Conservation (phyloP, 2,797 vertebrate species). For the Falco biarmicus region DNA sequence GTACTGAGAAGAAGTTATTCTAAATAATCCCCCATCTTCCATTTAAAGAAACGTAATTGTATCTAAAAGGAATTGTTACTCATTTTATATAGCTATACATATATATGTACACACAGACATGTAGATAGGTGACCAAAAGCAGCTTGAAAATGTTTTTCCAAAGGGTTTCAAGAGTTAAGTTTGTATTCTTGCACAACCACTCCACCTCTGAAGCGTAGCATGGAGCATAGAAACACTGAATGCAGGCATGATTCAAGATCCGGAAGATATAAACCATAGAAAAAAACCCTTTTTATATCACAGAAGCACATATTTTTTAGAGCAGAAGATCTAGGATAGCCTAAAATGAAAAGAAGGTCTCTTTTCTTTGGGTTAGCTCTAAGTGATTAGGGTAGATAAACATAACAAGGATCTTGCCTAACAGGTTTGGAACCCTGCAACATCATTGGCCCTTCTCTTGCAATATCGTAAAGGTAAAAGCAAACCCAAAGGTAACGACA, state of each 20-base stretch:
- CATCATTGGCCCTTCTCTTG: background rate
- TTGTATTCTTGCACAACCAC: background rate
- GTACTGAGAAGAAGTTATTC: background rate
- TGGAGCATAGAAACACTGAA: background rate
- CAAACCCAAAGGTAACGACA: background rate
- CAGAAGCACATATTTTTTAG: background rate
- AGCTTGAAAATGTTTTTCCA: background rate
- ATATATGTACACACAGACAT: background rate
- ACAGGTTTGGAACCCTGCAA: background rate
- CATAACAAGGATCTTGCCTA: background rate
- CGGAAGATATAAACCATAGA: background rate
- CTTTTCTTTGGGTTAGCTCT: background rate
- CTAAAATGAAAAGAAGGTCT: background rate
- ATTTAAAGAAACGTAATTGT: background rate
- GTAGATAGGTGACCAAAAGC: background rate
- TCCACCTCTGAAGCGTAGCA: background rate
- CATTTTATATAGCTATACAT: background rate
- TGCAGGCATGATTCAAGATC: background rate
- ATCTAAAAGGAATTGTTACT: background rate
- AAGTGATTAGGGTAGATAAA: background rate
- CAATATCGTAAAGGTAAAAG: background rate
- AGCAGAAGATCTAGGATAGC: background rate
- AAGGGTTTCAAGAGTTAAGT: background rate
- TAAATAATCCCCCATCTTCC: background rate
- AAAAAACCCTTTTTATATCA: background rate